Conservation (phyloP, 2,113 vertebrate genomes). For the Anolis carolinensis region DNA sequence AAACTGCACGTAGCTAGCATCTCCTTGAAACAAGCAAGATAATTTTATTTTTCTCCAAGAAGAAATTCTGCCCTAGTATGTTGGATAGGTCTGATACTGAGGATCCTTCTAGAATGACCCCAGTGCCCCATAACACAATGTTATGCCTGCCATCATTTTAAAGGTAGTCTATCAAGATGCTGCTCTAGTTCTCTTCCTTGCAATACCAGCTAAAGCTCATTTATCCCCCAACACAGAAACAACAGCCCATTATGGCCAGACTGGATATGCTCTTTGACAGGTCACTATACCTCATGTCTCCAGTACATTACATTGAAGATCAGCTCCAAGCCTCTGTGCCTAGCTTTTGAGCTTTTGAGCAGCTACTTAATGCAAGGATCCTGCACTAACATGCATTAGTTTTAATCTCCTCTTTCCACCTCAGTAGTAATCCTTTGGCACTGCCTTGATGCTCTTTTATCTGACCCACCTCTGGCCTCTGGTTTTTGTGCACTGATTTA, state of each 20-base stretch:
- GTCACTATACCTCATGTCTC: not conserved
- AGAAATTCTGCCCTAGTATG: not conserved
- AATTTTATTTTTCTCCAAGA: not conserved
- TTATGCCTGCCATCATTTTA: not conserved
- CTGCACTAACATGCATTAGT: not conserved
- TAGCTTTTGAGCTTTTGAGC: not conserved
- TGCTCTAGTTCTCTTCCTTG: not conserved
- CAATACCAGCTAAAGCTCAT: not conserved
- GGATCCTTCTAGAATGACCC: not conserved
- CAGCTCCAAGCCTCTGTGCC: not conserved
- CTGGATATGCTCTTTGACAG: not conserved
- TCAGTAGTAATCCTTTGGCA: not conserved
- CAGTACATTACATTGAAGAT: not conserved
- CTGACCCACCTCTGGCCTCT: not conserved
- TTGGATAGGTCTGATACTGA: not conserved
- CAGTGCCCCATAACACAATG: not conserved
- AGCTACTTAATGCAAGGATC: not conserved
- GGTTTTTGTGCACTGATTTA: not conserved
- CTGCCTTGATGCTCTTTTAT: not conserved
- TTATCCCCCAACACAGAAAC: not conserved
- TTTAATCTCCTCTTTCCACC: too few species aligned
- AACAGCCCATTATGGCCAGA: not conserved
- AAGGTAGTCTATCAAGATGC: not conserved
- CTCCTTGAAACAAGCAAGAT: not conserved
- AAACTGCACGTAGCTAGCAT: not conserved